Base-by-base conservation (phyloP, 2,113 vertebrate species). In the Psettodes erumei region DNA sequence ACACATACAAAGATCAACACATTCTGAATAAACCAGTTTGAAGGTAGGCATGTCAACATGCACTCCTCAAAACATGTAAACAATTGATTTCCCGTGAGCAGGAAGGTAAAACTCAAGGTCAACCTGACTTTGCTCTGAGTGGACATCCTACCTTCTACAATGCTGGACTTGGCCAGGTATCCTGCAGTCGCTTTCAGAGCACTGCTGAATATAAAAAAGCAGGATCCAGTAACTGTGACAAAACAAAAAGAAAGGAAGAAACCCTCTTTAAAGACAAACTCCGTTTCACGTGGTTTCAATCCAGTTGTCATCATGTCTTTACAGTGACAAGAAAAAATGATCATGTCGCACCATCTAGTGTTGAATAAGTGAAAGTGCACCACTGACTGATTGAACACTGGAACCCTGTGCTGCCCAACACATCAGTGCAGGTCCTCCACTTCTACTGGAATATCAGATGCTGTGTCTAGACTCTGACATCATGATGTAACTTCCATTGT, bases 181-280 rank as follows among this genome's bases (percentile, higher is more conserved):
- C 98, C 98, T 28, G 97, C 97, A 75, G 97, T 97, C 11, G 96
- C 93, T 91, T 98, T 99, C 87, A 99, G 94, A 67, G 97, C 97
- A 67, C 97, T 98, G 55, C 97, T 99, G 93, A 99, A 99, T 87
- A 99, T 97, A 83, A 99, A 99, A 86, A 99, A 99, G 91, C 97
- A 98, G 62, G 98, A 98, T 87, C 98, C 98, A 62, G 98, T 99
- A 70, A 99, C 98, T 99, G 93, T 60, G 94, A 94, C 30, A 23
- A n/a, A 43, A 6, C 8, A 66, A 0, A 38, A 38, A 43, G 8
- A 37, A 37, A 63, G 28, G 27, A 38, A 42, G 8, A 21, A 28
- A 21, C 4, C 0, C 51, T 3, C 1, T 25, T 54, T 13, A 82
- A 11, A 65, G 19, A 62, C 5, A 71, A 33, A 68, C 21, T 45